Evolutionary conservation across 2,888 invertebrate genomes (phyloP).

Genomic region (Nemurella pictetii): DNA sequence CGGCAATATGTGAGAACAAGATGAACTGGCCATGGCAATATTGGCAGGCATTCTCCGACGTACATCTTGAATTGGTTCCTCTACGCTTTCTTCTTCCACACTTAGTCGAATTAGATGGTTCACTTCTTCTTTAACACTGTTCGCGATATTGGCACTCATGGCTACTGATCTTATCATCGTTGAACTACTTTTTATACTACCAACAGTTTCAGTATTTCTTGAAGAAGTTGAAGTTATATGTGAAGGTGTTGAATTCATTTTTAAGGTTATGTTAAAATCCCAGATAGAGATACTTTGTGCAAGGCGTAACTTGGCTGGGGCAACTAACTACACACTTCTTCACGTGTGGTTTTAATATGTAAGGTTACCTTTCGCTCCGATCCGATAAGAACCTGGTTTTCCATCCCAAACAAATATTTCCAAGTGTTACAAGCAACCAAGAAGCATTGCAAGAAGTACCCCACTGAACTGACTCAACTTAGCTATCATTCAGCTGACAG

Average conservation of each 20-base stretch:
- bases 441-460: too few species aligned
- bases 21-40: conserved; percentile 22
- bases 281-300: too few species aligned
- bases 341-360: too few species aligned
- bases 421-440: too few species aligned
- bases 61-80: neutral
- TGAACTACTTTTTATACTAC: neutral
- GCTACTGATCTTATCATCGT: conserved; percentile 33
- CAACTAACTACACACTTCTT: too few species aligned
- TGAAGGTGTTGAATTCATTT: neutral
- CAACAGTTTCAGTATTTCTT: neutral
- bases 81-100: conserved; percentile 11
- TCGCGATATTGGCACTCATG: conserved; percentile 42
- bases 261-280: too few species aligned
- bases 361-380: too few species aligned
- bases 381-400: too few species aligned
- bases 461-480: too few species aligned
- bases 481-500: too few species aligned
- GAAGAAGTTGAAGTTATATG: neutral
- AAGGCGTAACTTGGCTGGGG: too few species aligned
- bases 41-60: neutral
- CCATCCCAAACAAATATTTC: too few species aligned
- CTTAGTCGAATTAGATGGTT: conserved; percentile 39
- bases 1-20: conserved; percentile 41
- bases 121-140: conserved; percentile 39